These are phyloP conservation scores for Brevimyrus niger DNA, from an alignment of 2,113 vertebrate genomes.

Conservation along the genomic window DNA sequence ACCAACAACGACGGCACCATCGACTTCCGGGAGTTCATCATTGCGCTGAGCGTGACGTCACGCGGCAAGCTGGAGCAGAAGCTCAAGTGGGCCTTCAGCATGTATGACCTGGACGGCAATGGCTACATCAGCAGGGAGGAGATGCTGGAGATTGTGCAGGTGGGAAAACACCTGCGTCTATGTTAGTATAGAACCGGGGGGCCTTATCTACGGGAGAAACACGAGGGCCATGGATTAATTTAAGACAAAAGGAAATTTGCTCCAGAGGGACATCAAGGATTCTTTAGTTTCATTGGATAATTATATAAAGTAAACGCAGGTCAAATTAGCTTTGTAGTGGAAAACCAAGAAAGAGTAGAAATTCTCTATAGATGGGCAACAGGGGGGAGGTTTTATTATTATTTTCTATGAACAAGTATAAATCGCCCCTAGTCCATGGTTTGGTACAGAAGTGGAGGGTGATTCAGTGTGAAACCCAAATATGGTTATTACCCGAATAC, in stretches of 20 bases:
- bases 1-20: conserved; percentile 95
- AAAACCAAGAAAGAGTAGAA: background rate
- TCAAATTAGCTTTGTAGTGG: background rate
- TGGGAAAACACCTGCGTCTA: conserved; percentile 35
- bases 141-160: conserved; percentile 99
- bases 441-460: background rate
- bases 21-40: conserved; percentile 99
- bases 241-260: background rate
- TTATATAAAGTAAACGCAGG: background rate
- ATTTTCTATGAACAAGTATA: background rate
- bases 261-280: background rate
- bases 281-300: background rate
- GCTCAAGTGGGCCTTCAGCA: conserved; percentile 99
- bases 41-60: conserved; percentile 93
- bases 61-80: conserved; percentile 97
- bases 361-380: background rate
- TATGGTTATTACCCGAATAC: background rate
- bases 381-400: background rate
- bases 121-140: conserved; percentile 98
- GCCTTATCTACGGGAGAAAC: too few species aligned
- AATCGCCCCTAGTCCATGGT: background rate
- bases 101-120: conserved; percentile 97
- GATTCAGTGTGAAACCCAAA: background rate
- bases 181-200: background rate
- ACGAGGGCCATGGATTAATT: background rate